Evolutionary conservation across 2,888 invertebrate species (phyloP).

Genomic region (Venustoraphidia nigricollis): DNA sequence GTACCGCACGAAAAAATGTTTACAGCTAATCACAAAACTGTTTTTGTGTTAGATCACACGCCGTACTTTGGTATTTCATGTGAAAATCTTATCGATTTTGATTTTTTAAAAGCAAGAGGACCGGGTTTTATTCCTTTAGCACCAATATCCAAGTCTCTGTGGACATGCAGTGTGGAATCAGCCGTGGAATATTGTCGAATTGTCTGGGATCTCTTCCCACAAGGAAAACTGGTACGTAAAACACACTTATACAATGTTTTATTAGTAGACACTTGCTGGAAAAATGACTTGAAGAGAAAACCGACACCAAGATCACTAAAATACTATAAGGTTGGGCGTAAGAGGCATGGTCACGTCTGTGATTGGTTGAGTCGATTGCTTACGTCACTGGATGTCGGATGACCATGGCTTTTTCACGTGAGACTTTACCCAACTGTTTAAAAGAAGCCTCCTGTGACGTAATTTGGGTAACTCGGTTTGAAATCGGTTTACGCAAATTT

Average conservation of each 20-base stretch:
- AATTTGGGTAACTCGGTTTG: too few species aligned
- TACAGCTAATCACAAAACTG: constrained; percentile 82
- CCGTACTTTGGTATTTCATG: constrained; percentile 79
- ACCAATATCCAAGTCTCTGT: constrained; percentile 81
- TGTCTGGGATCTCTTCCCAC: constrained; percentile 93
- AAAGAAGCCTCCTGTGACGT: too few species aligned
- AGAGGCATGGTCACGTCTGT: too few species aligned
- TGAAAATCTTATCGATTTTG: constrained; percentile 71
- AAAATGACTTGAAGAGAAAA: too few species aligned
- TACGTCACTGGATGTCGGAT: too few species aligned
- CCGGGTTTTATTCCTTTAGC: constrained; percentile 60
- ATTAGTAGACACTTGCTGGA: too few species aligned
- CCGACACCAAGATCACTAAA: too few species aligned
- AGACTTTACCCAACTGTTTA: too few species aligned
- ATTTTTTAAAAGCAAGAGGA: constrained; percentile 52
- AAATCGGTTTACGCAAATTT: too few species aligned
- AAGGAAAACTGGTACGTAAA: constrained; percentile 58
- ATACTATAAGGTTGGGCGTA: too few species aligned
- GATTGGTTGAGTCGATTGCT: too few species aligned
- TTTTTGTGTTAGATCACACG: constrained; percentile 89
- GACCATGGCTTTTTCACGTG: too few species aligned
- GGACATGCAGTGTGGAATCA: constrained; percentile 93
- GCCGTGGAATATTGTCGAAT: constrained; percentile 93
- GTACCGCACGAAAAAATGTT: constrained; percentile 31
- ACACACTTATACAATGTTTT: background rate